Base-by-base conservation (phyloP, 2,113 vertebrate genomes). In the Indicator indicator region DNA sequence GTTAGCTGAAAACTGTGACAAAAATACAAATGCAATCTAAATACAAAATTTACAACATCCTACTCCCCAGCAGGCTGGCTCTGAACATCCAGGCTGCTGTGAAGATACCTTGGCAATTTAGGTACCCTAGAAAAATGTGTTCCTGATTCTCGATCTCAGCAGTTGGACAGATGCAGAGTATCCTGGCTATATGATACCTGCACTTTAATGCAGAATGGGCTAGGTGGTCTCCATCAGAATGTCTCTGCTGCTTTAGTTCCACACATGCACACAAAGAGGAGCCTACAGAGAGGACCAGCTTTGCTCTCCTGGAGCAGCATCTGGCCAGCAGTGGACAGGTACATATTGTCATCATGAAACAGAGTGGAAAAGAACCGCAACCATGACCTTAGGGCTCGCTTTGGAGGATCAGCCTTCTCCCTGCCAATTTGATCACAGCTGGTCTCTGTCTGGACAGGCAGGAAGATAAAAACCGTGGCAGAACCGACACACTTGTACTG, bases 241-340 rank as follows among this genome's bases (percentile, higher is more conserved):
- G 14, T 20, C n/a, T 54, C 1, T 1, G 15, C 26, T 32, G 54
- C 12, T 67, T 74, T 59, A 23, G 8, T 73, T 19, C 40, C 72
- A 32, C 40, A 7, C 24, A 2, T 0, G 8, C 3, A n/a, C 15
- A n/a, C 15, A n/a, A 70, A n/a, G 9, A 46, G 50, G 6, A 58
- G 32, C 13, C 11, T 5, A 36, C 21, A 59, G 21, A 24, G 32
- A 18, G 7, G 16, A 72, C 59, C 48, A 76, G 27, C 33, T 71
- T 42, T 82, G 62, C 65, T 55, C 58, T 74, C 36, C 62, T 56
- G 17, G 6, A 19, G 21, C 3, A 2, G 6, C 3, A 2, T 4
- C 84, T 36, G 40, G 20, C 9, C 50, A 58, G 46, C 42, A 58
- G 11, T 6, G 12, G 27, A 10, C 38, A 70, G 21, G 11, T 9